These are phyloP conservation scores for Sinonovacula constricta DNA, from an alignment of 1,140 invertebrate species.

Conservation along the genomic window DNA sequence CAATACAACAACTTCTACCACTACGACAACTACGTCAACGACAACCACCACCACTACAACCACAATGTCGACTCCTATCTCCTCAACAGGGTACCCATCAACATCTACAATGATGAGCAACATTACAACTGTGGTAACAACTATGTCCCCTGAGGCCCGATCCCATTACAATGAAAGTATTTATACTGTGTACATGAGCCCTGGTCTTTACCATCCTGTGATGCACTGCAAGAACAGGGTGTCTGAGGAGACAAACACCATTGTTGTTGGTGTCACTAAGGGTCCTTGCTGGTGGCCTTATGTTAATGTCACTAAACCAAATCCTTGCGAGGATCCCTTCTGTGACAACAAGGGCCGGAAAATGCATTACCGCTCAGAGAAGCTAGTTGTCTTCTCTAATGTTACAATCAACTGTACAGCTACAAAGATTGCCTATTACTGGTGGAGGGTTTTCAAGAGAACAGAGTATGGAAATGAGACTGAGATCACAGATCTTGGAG, in stretches of 20 bases:
- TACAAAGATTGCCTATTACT: constrained; percentile 57
- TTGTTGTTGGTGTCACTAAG: constrained; percentile 51
- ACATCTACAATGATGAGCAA: background rate
- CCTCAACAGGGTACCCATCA: background rate
- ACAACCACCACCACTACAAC: constrained; percentile 3
- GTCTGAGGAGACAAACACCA: constrained; percentile 27
- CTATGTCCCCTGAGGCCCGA: background rate
- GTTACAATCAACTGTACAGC: constrained; percentile 59
- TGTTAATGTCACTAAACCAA: constrained; percentile 52
- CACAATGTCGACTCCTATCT: constrained; percentile 13
- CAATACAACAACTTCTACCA: constrained; percentile 18
- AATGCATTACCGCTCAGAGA: constrained; percentile 50
- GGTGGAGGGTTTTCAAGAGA: constrained; percentile 54
- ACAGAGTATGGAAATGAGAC: constrained; percentile 47
- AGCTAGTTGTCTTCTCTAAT: constrained; percentile 56
- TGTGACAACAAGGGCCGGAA: constrained; percentile 40
- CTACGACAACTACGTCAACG: constrained; percentile 7
- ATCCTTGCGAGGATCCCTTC: constrained; percentile 42
- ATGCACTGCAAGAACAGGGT: constrained; percentile 54
- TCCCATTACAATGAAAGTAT: constrained; percentile 44
- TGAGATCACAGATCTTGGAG: constrained; percentile 50
- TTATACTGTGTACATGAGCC: constrained; percentile 41
- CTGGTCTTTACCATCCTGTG: constrained; percentile 44
- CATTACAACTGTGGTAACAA: constrained; percentile 5
- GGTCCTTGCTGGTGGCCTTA: constrained; percentile 60